phyloP scores from a whole-genome alignment of 1,140 invertebrate genomes.

The Sarcophaga peregrina region DNA sequence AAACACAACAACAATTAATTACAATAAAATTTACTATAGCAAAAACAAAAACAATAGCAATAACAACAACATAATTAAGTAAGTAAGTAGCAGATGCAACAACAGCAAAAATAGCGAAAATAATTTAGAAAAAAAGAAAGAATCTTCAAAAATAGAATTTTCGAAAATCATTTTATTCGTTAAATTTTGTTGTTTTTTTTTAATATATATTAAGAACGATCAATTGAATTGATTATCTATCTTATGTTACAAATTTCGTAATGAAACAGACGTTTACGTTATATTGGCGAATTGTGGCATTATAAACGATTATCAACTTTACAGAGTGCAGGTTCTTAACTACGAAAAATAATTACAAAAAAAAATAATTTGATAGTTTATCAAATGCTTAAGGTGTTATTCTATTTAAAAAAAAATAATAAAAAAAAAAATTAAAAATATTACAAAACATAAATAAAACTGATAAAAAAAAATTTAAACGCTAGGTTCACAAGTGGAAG shows the following conservation, averaged over 20 bases:
- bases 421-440: too few relatives aligned
- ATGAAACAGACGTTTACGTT: background rate
- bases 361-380: too few relatives aligned
- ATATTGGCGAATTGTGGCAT: background rate
- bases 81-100: background rate
- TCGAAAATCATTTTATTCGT: conserved; percentile 12
- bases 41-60: background rate
- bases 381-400: too few relatives aligned
- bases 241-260: conserved; percentile 17
- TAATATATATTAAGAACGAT: background rate
- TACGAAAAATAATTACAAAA: too few relatives aligned
- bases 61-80: background rate
- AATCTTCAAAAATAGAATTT: conserved; percentile 25
- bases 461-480: too few relatives aligned
- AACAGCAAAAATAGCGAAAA: background rate
- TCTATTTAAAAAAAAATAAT: too few relatives aligned
- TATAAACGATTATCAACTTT: background rate
- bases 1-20: background rate
- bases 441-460: too few relatives aligned
- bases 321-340: background rate
- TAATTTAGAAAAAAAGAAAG: background rate
- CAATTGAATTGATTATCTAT: background rate
- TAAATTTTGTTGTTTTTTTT: background rate
- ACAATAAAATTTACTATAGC: background rate
- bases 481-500: too few relatives aligned